phyloP scores from a whole-genome alignment of 2,797 vertebrate species.

The Pyrocephalus nanus region DNA sequence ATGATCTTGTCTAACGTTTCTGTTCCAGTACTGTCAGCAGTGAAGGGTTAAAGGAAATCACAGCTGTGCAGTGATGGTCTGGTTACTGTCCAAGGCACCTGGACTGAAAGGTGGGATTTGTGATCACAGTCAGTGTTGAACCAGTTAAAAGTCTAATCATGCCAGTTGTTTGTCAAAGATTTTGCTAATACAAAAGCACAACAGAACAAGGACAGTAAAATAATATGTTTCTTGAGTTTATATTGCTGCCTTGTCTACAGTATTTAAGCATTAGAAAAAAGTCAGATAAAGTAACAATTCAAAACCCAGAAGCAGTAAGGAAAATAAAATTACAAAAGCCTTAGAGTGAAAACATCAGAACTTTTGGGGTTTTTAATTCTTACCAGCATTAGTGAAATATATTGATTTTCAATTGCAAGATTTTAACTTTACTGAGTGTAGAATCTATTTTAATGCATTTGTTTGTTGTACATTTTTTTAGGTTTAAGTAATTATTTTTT shows the following conservation, averaged over 20 bases:
- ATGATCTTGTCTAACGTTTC: neutral
- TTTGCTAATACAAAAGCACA: neutral
- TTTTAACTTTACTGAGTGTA: neutral
- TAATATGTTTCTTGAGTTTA: neutral
- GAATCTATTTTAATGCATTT: neutral
- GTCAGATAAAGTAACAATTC: neutral
- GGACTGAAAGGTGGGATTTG: neutral
- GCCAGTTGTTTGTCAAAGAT: neutral
- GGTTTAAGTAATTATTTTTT: neutral
- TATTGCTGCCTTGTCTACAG: neutral
- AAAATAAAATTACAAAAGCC: neutral
- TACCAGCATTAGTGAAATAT: neutral
- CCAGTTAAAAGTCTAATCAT: neutral
- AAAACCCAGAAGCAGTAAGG: neutral
- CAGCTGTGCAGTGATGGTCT: neutral
- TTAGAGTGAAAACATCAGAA: neutral
- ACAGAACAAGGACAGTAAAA: neutral
- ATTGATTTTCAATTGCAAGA: neutral
- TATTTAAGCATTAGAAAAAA: neutral
- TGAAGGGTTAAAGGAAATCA: neutral
- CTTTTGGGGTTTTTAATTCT: neutral
- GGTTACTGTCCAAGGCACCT: neutral
- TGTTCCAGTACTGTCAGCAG: neutral
- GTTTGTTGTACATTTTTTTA: neutral
- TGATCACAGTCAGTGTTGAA: neutral